Conservation (phyloP, 2,113 vertebrate species). For the Sapajus apella region DNA sequence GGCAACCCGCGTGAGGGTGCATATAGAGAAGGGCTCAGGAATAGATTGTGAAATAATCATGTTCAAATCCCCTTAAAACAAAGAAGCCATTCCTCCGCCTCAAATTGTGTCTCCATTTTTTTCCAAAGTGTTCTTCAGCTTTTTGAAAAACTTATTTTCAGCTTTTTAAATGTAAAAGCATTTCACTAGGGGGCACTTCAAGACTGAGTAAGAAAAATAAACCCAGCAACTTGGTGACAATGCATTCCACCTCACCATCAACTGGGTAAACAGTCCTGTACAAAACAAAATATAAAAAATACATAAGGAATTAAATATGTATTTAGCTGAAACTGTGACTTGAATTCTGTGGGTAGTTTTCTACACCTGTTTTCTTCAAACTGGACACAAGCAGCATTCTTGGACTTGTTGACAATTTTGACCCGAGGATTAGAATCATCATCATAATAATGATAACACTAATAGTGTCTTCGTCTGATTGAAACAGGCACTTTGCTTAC, state of each 20-base stretch:
- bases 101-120: slow-evolving; percentile 10
- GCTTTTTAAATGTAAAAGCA: neutral
- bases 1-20: neutral
- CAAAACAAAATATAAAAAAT: slow-evolving; percentile 88
- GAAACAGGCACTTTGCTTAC: neutral
- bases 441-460: neutral
- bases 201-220: slow-evolving; percentile 70
- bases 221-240: slow-evolving; percentile 34
- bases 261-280: slow-evolving; percentile 84
- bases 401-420: slow-evolving; percentile 62
- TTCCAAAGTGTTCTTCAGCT: slow-evolving; percentile 29
- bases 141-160: neutral
- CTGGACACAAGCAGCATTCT: slow-evolving; percentile 78
- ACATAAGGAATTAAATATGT: slow-evolving; percentile 88
- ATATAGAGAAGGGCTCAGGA: neutral
- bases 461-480: neutral
- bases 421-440: slow-evolving; percentile 24
- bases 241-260: slow-evolving; percentile 78
- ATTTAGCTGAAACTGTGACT: slow-evolving; percentile 86
- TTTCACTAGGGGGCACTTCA: slow-evolving; percentile 85
- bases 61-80: slow-evolving; percentile 46
- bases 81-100: neutral
- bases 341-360: slow-evolving; percentile 76
- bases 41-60: neutral
- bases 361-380: slow-evolving; percentile 76